phyloP scores from a whole-genome alignment of 1,140 invertebrate species.

The Babylonia areolata region DNA sequence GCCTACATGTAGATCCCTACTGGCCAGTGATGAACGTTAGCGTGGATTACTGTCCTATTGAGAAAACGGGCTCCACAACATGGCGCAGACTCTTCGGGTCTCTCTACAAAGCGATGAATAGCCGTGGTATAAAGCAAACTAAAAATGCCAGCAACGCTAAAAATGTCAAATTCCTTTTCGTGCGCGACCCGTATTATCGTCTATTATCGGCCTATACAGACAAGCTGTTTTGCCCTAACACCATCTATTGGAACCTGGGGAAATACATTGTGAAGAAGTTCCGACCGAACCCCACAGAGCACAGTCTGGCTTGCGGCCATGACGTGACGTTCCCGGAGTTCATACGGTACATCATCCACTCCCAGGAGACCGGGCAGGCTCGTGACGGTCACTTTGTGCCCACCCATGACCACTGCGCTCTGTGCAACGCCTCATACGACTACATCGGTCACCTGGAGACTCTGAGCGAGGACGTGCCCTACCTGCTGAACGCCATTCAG shows the following conservation, averaged over 20 bases:
- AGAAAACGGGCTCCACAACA: slow-evolving; percentile 30
- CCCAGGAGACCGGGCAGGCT: slow-evolving; percentile 53
- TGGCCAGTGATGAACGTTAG: background rate
- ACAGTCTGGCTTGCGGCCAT: slow-evolving; percentile 61
- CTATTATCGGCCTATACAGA: slow-evolving; percentile 68
- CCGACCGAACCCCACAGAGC: slow-evolving; percentile 40
- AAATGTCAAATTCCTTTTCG: slow-evolving; percentile 56
- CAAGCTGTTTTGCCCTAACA: slow-evolving; percentile 70
- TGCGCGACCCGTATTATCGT: slow-evolving; percentile 65
- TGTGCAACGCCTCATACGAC: slow-evolving; percentile 8
- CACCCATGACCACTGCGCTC: slow-evolving; percentile 8
- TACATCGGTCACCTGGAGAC: slow-evolving; percentile 34
- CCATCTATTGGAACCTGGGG: slow-evolving; percentile 67
- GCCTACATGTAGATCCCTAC: background rate
- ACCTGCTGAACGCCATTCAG: slow-evolving; percentile 45
- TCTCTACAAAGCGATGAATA: background rate
- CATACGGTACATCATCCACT: slow-evolving; percentile 63
- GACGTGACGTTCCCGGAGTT: slow-evolving; percentile 69
- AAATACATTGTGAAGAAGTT: slow-evolving; percentile 58
- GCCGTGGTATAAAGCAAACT: background rate
- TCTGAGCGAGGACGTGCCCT: slow-evolving; percentile 22
- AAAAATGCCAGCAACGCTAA: background rate
- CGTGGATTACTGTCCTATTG: slow-evolving; percentile 20
- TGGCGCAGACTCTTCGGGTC: background rate
- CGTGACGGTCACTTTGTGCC: slow-evolving; percentile 34